phyloP scores from a whole-genome alignment of 2,113 vertebrate genomes.

The Thamnaconus septentrionalis region DNA sequence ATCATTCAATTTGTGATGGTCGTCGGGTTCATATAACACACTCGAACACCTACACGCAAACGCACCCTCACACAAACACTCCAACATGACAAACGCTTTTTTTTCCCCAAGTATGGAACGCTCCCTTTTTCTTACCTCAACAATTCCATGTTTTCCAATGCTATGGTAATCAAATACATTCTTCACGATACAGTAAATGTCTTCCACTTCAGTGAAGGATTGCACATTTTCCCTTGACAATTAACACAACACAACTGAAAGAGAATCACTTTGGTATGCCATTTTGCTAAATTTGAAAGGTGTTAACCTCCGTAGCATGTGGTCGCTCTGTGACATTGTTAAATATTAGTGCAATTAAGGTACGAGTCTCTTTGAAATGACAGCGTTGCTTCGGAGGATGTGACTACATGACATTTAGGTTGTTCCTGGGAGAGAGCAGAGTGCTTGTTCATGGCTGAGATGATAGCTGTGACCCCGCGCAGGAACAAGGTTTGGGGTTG shows the following conservation, averaged over 20 bases:
- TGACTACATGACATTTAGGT: slow-evolving; percentile 73
- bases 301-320: slow-evolving; percentile 81
- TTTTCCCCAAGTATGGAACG: slow-evolving; percentile 70
- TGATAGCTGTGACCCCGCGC: slow-evolving; percentile 79
- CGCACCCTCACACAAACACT: slow-evolving; percentile 78
- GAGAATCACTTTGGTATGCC: slow-evolving; percentile 50
- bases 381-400: slow-evolving; percentile 76
- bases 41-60: slow-evolving; percentile 79
- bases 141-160: slow-evolving; percentile 56
- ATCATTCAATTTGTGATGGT: slow-evolving; percentile 65
- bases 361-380: slow-evolving; percentile 56
- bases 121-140: slow-evolving; percentile 81
- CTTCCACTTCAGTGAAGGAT: slow-evolving; percentile 83
- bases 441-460: slow-evolving; percentile 67
- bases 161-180: slow-evolving; percentile 68
- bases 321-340: slow-evolving; percentile 73
- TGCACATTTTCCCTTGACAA: slow-evolving; percentile 90
- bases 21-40: slow-evolving; percentile 79
- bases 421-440: slow-evolving; percentile 75
- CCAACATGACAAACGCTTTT: slow-evolving; percentile 82
- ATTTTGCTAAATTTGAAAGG: slow-evolving; percentile 88
- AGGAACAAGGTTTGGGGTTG: slow-evolving; percentile 44
- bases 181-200: slow-evolving; percentile 67
- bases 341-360: slow-evolving; percentile 77
- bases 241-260: slow-evolving; percentile 56